phyloP scores from a whole-genome alignment of 2,797 vertebrate genomes.

The Chrysocyon brachyurus region DNA sequence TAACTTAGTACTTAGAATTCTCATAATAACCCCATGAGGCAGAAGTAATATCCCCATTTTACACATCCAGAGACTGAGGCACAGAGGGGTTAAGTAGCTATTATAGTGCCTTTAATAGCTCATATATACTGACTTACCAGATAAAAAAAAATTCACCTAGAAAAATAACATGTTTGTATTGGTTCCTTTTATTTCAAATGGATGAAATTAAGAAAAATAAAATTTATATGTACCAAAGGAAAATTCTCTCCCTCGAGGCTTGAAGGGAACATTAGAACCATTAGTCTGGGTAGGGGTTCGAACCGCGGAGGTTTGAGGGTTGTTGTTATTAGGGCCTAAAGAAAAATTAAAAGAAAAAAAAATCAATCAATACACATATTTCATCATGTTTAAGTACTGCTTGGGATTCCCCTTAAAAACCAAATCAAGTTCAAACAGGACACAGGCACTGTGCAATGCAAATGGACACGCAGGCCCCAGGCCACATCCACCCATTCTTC shows the following conservation, averaged over 20 bases:
- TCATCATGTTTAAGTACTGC: accelerated
- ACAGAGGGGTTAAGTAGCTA: not conserved
- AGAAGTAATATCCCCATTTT: not conserved
- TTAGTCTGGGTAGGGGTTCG: slow-evolving; percentile 85
- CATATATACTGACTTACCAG: not conserved
- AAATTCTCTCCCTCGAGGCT: slow-evolving; percentile 88
- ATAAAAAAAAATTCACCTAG: not conserved
- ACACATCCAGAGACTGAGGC: not conserved
- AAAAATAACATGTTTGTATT: not conserved
- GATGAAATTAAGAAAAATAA: not conserved
- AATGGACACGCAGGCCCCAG: accelerated
- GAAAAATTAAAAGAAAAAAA: slow-evolving; percentile 35
- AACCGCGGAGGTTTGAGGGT: slow-evolving; percentile 73
- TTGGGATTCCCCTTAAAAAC: not conserved
- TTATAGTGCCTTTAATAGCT: not conserved
- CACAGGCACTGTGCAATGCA: not conserved
- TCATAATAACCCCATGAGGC: not conserved
- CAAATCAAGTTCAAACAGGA: accelerated
- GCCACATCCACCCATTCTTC: not conserved
- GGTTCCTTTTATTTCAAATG: slow-evolving; percentile 17
- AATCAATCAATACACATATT: not conserved
- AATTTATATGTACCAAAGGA: slow-evolving; percentile 89
- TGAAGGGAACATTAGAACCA: slow-evolving; percentile 83
- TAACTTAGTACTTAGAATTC: not conserved
- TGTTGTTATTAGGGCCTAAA: slow-evolving; percentile 86